A percentile compares a stretch with the other conserved stretches of the same genome.
Evolutionary conservation across 2,113 vertebrate species (phyloP).

Genomic region (Camelus bactrianus): DNA sequence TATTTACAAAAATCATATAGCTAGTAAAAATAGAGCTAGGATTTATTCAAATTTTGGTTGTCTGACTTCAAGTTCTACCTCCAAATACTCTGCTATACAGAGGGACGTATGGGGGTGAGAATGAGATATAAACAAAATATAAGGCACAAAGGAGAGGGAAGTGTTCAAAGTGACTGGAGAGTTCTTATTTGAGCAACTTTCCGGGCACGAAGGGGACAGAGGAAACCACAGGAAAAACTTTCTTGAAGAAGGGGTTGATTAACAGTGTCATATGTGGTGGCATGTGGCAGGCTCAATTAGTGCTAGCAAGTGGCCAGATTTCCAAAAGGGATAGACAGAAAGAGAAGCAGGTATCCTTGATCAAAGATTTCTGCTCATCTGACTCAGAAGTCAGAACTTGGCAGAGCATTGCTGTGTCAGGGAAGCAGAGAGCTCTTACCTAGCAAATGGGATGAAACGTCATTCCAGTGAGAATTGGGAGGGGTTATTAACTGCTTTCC

Average conservation of each 20-base stretch:
- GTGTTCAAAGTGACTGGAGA: neutral
- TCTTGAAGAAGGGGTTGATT: neutral
- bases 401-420: neutral
- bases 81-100: neutral
- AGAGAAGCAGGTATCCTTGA: neutral
- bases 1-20: neutral
- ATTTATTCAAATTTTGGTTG: conserved; percentile 51
- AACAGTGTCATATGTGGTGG: neutral
- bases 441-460: neutral
- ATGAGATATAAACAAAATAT: conserved; percentile 15
- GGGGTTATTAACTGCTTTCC: neutral
- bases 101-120: neutral
- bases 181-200: conserved; percentile 13
- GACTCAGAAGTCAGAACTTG: conserved; percentile 4
- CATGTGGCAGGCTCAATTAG: neutral
- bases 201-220: neutral
- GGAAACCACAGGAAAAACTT: neutral
- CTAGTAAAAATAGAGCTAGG: neutral
- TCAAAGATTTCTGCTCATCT: neutral
- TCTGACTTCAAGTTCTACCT: neutral
- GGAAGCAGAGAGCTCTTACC: neutral
- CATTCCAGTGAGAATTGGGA: neutral
- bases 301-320: neutral
- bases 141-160: neutral
- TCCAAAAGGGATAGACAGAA: neutral